Percentiles rank a stretch among this genome's conserved stretches.
These are phyloP conservation scores for Disparrhopalites patrizii DNA, from an alignment of 2,888 invertebrate genomes.

Conservation along the genomic window DNA sequence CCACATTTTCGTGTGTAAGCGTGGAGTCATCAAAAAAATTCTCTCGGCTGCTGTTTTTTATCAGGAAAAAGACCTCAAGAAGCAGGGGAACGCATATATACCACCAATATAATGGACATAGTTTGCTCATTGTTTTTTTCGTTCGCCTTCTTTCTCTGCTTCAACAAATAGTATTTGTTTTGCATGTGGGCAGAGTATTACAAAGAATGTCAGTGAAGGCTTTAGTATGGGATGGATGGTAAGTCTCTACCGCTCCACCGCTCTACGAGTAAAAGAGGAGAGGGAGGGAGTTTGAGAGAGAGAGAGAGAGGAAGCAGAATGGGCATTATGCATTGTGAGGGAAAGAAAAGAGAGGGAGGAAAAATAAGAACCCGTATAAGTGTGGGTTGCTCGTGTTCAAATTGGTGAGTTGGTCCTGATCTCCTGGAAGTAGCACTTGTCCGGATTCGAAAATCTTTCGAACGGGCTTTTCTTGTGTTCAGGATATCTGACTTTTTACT, in stretches of 20 bases:
- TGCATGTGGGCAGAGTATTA: constrained; percentile 9
- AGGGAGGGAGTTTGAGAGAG: too few species aligned
- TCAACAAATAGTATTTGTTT: neutral
- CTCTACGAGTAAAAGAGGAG: neutral
- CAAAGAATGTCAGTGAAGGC: constrained; percentile 5
- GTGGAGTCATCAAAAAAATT: too few species aligned
- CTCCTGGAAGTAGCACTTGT: constrained; percentile 23
- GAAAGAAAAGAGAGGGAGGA: constrained; percentile 6
- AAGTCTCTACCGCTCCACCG: too few species aligned
- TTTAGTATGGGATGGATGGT: constrained; percentile 8
- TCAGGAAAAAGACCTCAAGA: too few species aligned
- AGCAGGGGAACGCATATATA: too few species aligned
- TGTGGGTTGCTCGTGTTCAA: constrained; percentile 15
- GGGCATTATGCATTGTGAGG: neutral
- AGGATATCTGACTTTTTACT: too few species aligned
- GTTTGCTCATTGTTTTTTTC: constrained; percentile 11
- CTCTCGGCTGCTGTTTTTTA: too few species aligned
- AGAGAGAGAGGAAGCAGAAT: neutral
- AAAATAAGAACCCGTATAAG: constrained; percentile 13
- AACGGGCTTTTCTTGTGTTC: constrained; percentile 6
- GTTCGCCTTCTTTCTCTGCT: neutral
- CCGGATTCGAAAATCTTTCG: constrained; percentile 26
- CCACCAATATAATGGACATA: constrained; percentile 5
- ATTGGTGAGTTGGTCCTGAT: constrained; percentile 12
- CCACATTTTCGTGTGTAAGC: too few species aligned